Conservation (phyloP, 2,888 invertebrate species). For the Dryomyza anilis region DNA sequence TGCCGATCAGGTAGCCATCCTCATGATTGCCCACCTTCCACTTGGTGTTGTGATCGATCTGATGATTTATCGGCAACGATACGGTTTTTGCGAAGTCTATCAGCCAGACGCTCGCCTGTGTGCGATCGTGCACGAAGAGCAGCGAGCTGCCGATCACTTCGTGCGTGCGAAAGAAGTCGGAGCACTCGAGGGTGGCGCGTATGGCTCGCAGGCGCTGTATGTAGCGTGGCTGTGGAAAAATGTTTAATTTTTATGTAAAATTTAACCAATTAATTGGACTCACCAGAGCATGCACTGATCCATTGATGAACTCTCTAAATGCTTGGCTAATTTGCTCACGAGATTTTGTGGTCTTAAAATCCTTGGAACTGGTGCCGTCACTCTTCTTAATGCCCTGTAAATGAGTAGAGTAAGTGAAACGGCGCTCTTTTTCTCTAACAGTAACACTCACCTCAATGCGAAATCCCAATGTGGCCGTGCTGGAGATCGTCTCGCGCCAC, state of each 20-base stretch:
- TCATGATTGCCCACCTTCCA: conserved; percentile 97
- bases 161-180: conserved; percentile 88
- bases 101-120: conserved; percentile 90
- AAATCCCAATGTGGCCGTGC: conserved; percentile 95
- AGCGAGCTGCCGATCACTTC: conserved; percentile 95
- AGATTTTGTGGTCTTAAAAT: conserved; percentile 92
- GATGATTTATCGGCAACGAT: conserved; percentile 74
- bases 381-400: conserved; percentile 79
- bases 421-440: too few species aligned
- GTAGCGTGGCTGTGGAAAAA: conserved; percentile 76
- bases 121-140: conserved; percentile 90
- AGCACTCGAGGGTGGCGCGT: conserved; percentile 79
- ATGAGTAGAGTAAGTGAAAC: too few species aligned
- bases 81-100: conserved; percentile 98
- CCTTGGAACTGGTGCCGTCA: conserved; percentile 90
- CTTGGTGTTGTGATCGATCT: conserved; percentile 78
- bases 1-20: conserved; percentile 92
- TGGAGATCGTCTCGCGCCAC: conserved; percentile 96
- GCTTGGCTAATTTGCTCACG: conserved; percentile 81
- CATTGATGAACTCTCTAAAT: conserved; percentile 79
- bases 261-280: conserved; percentile 56
- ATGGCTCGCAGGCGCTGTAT: conserved; percentile 85
- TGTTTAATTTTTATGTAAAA: too few species aligned
- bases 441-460: conserved; percentile 79
- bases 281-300: conserved; percentile 79